Evolutionary conservation across 2,888 invertebrate genomes (phyloP), one percentile per base, ranked within the genome.

Genomic region (Leucoma salicis): DNA sequence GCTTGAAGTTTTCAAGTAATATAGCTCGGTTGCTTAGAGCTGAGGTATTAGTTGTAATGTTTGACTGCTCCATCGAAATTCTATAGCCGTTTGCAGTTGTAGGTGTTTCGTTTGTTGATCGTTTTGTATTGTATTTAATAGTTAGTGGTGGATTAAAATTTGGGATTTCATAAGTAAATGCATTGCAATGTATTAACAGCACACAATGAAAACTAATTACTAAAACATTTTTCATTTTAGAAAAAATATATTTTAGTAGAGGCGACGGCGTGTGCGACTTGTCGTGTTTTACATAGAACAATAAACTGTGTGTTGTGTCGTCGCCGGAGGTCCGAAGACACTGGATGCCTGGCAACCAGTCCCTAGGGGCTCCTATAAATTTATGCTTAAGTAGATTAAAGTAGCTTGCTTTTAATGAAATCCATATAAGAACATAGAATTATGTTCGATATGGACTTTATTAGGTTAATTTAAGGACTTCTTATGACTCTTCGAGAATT

Each of bases 361-460:
- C 85, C 72, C 75, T 49, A 42, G 83, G 78, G 87, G 75, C 70
- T 70, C 57, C 51, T 79, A 77, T 63, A 57, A 69, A 66, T 64
- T 70, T 66, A 72, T 79, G 67, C 74, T 82, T 82, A 84, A 86
- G 82, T 84, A 71, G 82, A 88, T 88, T 87, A 80, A 83, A 83
- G 71, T 81, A 75, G 74, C 56, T 66, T 57, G 73, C 77, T 78
- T 82, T 81, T 68, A 77, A 71, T 63, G 64, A 74, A 75, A 78
- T 73, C 77, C 68, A 57, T 63, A 66, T 67, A 52, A 53, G n/a
- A n/a, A n/a, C n/a, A n/a, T n/a, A n/a, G n/a, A 59, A 77, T 77
- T 64, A 65, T 56, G 66, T 66, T 67, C 75, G 78, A 76, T 81
- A 77, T 70, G 66, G 49, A 63, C 64, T 69, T 70, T 76, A 82